Evolutionary conservation across 2,888 invertebrate genomes (phyloP), one percentile per base, ranked within the genome.

Genomic region (Cantharis flavilabris): DNA sequence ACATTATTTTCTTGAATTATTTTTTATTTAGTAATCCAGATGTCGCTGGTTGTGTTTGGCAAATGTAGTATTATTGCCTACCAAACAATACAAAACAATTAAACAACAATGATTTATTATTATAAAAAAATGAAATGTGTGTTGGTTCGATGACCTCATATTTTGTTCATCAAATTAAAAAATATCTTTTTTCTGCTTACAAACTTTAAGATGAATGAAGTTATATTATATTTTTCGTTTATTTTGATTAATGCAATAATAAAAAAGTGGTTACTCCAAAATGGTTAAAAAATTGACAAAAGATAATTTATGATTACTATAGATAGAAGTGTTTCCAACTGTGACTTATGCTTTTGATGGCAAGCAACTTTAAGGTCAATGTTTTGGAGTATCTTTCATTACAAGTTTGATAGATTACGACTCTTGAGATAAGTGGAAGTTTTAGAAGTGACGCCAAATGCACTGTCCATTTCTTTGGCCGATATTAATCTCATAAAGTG

Each of bases 381-480:
- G 70, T 73, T 71, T 73, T 76, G 73, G 73, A 73, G 76, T 49
- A 65, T 76, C 73, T 76, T 67, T 76, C 73, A 73, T 76, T 76
- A 71, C 73, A 76, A 76, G 73, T 76, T 76, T 76, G 76, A 76
- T 76, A 76, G 76, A 76, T 76, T 76, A 70, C 72, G 76, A 73
- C 73, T 76, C 76, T 70, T 20, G 76, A 73, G 76, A 70, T 70
- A 65, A 67, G 65, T 67, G 65, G 65, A 76, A 30, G 71, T 76
- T 76, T 73, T 49, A 63, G 65, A 75, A 75, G 75, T 75, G 75
- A 73, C 72, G 76, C 73, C 76, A 76, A 76, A 73, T 73, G 73
- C 76, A 76, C 73, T 71, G 71, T 70, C 69, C 67, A 20, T 20
- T 70, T 28, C 49, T 70, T 69, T 69, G 18, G 3, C 16, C 26